Evolutionary conservation across 2,888 invertebrate genomes (phyloP), one percentile per base, ranked within the genome.

Genomic region (Drosophila imparisetae): DNA sequence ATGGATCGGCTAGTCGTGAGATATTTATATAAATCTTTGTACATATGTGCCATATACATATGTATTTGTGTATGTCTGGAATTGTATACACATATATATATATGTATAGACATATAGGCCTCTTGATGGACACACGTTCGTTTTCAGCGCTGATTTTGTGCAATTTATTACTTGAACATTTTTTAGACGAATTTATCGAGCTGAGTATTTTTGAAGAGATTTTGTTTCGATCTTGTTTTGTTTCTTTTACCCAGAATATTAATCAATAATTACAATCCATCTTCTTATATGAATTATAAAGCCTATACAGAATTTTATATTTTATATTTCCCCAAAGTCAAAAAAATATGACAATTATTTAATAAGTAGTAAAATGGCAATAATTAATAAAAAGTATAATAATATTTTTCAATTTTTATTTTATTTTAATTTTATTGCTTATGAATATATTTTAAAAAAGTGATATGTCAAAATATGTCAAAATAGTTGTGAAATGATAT

Each of bases 131-230:
- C 66, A 65, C 53, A 69, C 64, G 67, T 69, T 71, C 55, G 57
- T 70, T 64, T 66, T 50, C 55, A 34, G 68, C 55, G 63, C 49
- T 53, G 59, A 71, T 63, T 77, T 77, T 36, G 50, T 54, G 61
- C 77, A 65, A 90, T 90, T 84, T 83, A 84, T 84, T 80, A 66
- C 78, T 72, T 34, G 62, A 61, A 69, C 68, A 88, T 88, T 83
- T 86, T 75, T 71, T 72, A 62, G n/a, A 13, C 63, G 24, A 67
- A 72, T 75, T 67, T 71, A 63, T 81, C 18, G 64, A 69, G n/a
- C 40, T 32, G 21, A 30, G 49, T 42, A 30, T 29, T 42, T 52
- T 55, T 13, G 11, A 45, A 24, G 8, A 45, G 2, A 24, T 45
- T 10, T n/a, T 8, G 21, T 34, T 45, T 45, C 15, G 8, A 1